phyloP scores from a whole-genome alignment of 2,888 invertebrate genomes.

The Mylabris sibirica region DNA sequence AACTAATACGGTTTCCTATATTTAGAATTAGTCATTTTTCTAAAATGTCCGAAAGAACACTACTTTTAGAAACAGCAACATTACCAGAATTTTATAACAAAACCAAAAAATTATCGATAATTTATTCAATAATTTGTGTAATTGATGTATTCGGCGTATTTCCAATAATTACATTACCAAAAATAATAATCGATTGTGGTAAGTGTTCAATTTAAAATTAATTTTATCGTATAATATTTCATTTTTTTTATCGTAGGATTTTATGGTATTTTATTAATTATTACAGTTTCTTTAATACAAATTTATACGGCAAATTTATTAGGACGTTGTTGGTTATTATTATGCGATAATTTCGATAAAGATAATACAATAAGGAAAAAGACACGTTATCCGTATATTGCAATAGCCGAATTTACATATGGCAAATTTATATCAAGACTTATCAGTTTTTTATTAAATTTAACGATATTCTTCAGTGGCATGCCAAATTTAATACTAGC shows the following conservation, averaged over 20 bases:
- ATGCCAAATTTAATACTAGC: conserved; percentile 83
- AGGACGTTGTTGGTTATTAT: conserved; percentile 75
- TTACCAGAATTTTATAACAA: background rate
- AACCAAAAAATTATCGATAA: conserved; percentile 67
- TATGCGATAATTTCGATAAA: conserved; percentile 58
- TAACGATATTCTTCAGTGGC: conserved; percentile 79
- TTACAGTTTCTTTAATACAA: conserved; percentile 73
- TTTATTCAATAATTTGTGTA: conserved; percentile 78
- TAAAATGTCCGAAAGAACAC: conserved; percentile 35
- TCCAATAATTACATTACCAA: conserved; percentile 79
- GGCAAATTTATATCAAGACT: conserved; percentile 69
- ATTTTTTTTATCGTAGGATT: conserved; percentile 67
- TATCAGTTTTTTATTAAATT: conserved; percentile 75
- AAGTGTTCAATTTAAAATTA: conserved; percentile 44
- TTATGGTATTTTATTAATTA: conserved; percentile 74
- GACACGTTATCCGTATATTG: conserved; percentile 82
- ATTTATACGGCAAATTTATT: conserved; percentile 83
- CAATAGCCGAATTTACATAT: conserved; percentile 80
- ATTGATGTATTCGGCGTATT: conserved; percentile 86
- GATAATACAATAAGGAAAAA: conserved; percentile 65
- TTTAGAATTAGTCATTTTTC: background rate
- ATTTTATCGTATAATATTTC: conserved; percentile 18
- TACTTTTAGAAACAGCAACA: conserved; percentile 25
- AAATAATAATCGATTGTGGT: conserved; percentile 80
- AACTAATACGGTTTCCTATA: background rate